Conservation (phyloP, 2,797 vertebrate species). For the Oophaga sylvatica region DNA sequence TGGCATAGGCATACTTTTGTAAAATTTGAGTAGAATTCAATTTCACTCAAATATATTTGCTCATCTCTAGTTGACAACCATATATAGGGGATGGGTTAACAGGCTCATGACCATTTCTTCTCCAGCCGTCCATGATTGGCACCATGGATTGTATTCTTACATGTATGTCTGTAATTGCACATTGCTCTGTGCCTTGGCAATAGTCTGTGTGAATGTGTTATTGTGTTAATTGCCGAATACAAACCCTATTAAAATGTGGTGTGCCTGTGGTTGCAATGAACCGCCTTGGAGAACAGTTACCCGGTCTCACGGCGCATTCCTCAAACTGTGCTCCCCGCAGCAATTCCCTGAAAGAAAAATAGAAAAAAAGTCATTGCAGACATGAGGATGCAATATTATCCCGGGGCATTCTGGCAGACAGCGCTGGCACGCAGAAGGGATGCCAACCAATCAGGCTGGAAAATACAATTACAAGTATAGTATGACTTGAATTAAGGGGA, state of each 20-base stretch:
- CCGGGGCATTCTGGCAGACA: conserved; percentile 39
- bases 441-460: conserved; percentile 46
- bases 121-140: not conserved
- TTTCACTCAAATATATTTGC: no score
- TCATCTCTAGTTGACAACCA: no score
- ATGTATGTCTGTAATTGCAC: not conserved
- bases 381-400: conserved; percentile 48
- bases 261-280: conserved; percentile 48
- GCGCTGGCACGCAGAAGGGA: conserved; percentile 4
- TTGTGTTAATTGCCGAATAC: conserved; percentile 57
- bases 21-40: no score
- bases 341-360: conserved; percentile 36
- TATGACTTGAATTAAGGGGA: conserved; percentile 19
- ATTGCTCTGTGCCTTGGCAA: not conserved
- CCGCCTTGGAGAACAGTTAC: conserved; percentile 27
- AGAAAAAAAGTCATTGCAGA: conserved; percentile 32
- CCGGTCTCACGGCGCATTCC: conserved; percentile 31
- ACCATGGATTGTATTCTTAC: not conserved
- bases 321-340: conserved; percentile 42
- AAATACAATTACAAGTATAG: not conserved
- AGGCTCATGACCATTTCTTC: no score
- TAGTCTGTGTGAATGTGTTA: conserved; percentile 46
- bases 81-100: no score
- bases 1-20: no score
- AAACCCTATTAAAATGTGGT: conserved; percentile 54